Percentiles rank a stretch among this genome's conserved stretches.
Evolutionary conservation across 1,140 invertebrate species (phyloP).

Genomic region (Drosophila varians): DNA sequence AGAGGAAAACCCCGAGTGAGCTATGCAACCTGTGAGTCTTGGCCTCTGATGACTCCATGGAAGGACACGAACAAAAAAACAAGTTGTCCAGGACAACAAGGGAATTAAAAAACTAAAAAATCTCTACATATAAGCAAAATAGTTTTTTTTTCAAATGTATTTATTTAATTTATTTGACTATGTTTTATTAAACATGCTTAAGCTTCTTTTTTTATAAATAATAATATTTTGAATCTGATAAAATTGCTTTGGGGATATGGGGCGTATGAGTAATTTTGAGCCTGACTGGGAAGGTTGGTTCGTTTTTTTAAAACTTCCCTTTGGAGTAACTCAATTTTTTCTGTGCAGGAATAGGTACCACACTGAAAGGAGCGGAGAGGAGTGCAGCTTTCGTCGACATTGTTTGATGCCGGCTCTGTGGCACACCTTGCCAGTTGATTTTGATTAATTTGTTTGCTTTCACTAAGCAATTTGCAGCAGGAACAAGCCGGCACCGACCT

Average conservation of each 20-base stretch:
- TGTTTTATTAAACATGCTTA: no score
- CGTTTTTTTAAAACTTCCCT: no score
- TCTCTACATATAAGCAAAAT: no score
- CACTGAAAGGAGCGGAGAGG: not conserved
- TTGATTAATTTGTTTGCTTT: constrained; percentile 81
- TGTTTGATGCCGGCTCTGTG: constrained; percentile 52
- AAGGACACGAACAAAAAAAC: constrained; percentile 3
- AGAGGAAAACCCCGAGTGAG: constrained; percentile 18
- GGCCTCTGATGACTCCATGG: constrained; percentile 34
- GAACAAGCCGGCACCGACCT: constrained; percentile 29
- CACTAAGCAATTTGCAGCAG: constrained; percentile 70
- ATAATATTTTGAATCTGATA: no score
- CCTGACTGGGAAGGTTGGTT: no score
- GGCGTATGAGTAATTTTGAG: not conserved
- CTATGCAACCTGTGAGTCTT: constrained; percentile 27
- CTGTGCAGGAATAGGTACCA: not conserved
- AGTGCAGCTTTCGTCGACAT: constrained; percentile 33
- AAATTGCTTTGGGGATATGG: not conserved
- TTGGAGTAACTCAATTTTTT: not conserved
- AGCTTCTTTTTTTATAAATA: no score
- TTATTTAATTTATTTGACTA: not conserved
- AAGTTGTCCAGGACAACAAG: no score
- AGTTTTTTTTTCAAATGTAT: not conserved
- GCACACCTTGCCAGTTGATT: constrained; percentile 67
- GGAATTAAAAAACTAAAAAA: no score